A percentile compares a stretch with the other conserved stretches of the same genome.
Evolutionary conservation across 2,888 invertebrate species (phyloP).

Genomic region (Exocentrus adspersus): DNA sequence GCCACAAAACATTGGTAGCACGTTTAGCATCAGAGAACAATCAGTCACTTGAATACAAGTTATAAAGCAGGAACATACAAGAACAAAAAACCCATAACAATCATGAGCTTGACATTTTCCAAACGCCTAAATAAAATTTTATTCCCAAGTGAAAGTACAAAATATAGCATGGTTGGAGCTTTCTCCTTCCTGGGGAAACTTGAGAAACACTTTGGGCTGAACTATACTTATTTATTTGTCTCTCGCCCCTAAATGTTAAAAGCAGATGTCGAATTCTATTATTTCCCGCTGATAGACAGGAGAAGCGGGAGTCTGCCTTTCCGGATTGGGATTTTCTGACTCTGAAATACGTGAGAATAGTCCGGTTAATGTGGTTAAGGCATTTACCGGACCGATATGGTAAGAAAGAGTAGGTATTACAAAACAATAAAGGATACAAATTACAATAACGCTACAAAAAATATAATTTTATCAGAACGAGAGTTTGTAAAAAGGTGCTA

Average conservation of each 20-base stretch:
- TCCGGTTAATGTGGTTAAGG: no score
- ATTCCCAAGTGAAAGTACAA: conserved; percentile 14
- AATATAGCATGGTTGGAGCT: conserved; percentile 1
- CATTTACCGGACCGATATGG: no score
- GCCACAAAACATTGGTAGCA: no score
- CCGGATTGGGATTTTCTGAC: background rate
- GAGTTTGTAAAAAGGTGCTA: no score
- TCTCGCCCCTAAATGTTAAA: conserved; percentile 29
- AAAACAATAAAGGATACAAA: no score
- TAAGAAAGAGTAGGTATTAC: no score
- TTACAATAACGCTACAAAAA: no score
- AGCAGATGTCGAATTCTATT: conserved; percentile 45
- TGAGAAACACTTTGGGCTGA: conserved; percentile 16
- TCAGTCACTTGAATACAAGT: background rate
- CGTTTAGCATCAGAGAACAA: no score
- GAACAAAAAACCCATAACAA: conserved; percentile 19
- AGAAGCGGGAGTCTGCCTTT: conserved; percentile 15
- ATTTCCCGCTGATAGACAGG: conserved; percentile 32
- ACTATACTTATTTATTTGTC: conserved; percentile 25
- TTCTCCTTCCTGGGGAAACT: conserved; percentile 2
- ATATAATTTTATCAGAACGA: no score
- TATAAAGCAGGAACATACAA: conserved; percentile 22
- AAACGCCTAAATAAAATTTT: conserved; percentile 14
- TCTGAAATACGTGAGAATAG: background rate
- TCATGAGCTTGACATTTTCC: conserved; percentile 9